Base-by-base conservation (phyloP, 2,888 invertebrate genomes). In the Eilema caniola region DNA sequence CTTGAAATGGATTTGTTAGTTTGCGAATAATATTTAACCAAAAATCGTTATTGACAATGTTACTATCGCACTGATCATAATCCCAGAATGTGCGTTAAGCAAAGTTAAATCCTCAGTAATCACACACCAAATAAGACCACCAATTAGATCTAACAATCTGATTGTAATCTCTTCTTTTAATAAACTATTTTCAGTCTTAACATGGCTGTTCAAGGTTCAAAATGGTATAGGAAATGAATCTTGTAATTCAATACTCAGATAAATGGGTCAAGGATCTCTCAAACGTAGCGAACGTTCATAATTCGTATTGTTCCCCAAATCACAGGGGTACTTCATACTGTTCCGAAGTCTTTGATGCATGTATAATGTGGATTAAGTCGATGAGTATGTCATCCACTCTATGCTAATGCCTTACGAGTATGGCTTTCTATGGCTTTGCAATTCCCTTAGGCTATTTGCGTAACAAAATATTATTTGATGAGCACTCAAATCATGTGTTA, bases 361-460 rank as follows among this genome's bases (percentile, higher is more conserved):
- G 89, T 84, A 88, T 94, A 94, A 94, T 92, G 90, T 89, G 91
- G 88, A 92, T 93, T 94, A 94, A 94, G 92, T 90, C 88, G 86
- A 88, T 86, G 90, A 87, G 90, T 89, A 90, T 93, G 93, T 92
- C 94, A 93, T 93, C 90, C 92, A 92, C 93, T 93, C 85, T 80
- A 93, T 88, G 88, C 88, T 93, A 93, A 93, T 93, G 87, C 89
- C 84, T 78, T 78, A 81, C 75, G 77, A 82, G 82, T 85, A 85
- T 80, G 88, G 89, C 89, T 89, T 90, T 87, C 87, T 87, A 86
- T 78, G 86, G 89, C 86, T 92, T 90, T 89, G 76, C 83, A 81
- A 89, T 89, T 90, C 90, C 86, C 92, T 90, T 83, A 85, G 88
- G 84, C 81, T 86, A 84, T 87, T 86, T 87, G 79, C 74, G 73